These are phyloP conservation scores for Cassiopea andromeda DNA, from an alignment of 30 jellyfish, hydroid and myxozoan species.

Conservation along the genomic window DNA sequence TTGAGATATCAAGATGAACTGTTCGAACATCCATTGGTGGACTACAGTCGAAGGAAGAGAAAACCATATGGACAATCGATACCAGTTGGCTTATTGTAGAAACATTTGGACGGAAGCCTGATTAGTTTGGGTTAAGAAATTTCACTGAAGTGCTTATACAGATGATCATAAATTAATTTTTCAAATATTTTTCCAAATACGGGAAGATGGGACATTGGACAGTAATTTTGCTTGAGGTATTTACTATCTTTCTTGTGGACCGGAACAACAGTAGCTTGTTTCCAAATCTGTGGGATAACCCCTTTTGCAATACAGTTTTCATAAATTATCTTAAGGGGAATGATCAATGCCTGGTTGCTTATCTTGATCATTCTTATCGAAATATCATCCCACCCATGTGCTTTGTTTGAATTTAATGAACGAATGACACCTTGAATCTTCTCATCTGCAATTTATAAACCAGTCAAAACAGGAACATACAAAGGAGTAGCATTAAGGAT, in stretches of 20 bases:
- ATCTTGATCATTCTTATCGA: conserved; percentile 52
- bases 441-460: not conserved
- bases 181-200: not conserved
- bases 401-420: conserved; percentile 13
- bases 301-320: not conserved
- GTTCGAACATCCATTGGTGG: conserved; percentile 56
- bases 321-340: not conserved
- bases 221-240: conserved; percentile 21
- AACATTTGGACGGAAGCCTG: conserved; percentile 16
- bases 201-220: conserved; percentile 13
- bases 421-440: conserved; percentile 17
- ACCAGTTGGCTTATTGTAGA: conserved; percentile 45
- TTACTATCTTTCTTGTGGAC: not conserved
- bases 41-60: conserved; percentile 53
- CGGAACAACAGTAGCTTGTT: conserved; percentile 7
- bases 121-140: not conserved
- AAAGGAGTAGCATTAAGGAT: conserved; percentile 38
- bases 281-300: not conserved
- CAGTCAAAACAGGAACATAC: conserved; percentile 28
- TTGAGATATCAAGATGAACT: conserved; percentile 50
- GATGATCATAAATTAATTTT: conserved; percentile 29
- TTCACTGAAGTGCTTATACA: conserved; percentile 3
- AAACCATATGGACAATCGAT: conserved; percentile 31
- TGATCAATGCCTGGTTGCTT: not conserved
- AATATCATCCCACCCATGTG: conserved; percentile 74